Percentiles rank a stretch among this genome's conserved stretches.
These are phyloP conservation scores for Microtus ochrogaster DNA, from an alignment of 2,113 vertebrate genomes.

Conservation along the genomic window DNA sequence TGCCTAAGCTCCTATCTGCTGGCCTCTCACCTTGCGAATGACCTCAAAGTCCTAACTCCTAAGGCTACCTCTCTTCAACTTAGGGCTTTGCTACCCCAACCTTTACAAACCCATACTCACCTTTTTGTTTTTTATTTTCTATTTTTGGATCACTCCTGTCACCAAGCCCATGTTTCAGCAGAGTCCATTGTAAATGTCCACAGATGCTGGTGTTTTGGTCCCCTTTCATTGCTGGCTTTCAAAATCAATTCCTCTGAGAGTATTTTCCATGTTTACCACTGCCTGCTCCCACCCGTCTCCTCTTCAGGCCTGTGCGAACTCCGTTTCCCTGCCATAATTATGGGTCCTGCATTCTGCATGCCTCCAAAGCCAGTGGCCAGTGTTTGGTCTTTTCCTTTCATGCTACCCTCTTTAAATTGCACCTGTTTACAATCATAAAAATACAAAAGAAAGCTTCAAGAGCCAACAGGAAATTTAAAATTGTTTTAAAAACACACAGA, in stretches of 20 bases:
- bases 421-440: background rate
- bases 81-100: background rate
- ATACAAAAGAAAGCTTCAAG: background rate
- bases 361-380: background rate
- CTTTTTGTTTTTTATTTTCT: background rate
- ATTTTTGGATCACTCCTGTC: background rate
- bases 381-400: background rate
- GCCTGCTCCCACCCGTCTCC: accelerated
- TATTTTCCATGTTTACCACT: accelerated
- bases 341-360: background rate
- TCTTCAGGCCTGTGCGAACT: background rate
- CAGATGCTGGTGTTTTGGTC: accelerated
- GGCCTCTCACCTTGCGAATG: background rate
- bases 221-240: background rate
- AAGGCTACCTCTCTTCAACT: background rate
- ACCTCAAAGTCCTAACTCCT: background rate
- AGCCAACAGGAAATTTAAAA: background rate
- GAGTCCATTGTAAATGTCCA: background rate
- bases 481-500: background rate
- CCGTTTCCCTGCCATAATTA: too few species aligned
- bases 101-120: too few species aligned
- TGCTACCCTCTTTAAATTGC: background rate
- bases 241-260: too few species aligned
- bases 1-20: background rate
- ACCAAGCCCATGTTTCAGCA: background rate